Base-by-base conservation (phyloP, 2,888 invertebrate species). In the Sminthurides aquaticus region DNA sequence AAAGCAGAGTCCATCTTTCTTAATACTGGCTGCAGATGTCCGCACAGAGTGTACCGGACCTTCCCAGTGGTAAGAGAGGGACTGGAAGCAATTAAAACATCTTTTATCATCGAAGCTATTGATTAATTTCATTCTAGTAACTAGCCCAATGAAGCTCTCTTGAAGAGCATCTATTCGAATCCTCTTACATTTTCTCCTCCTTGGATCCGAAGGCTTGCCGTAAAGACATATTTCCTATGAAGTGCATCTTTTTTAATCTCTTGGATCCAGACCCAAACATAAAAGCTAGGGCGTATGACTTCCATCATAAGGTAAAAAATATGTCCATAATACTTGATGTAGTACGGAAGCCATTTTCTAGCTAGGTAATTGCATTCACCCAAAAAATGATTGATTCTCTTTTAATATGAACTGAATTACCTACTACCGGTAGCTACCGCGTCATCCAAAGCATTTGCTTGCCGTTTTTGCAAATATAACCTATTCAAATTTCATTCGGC, bases 301-400 rank as follows among this genome's bases (percentile, higher is more conserved):
- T 72, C 67, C 67, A 74, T 64, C 72, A 74, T 72, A 8, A 74
- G 65, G 56, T 59, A 74, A 55, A 68, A 74, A 20, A 66, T 60
- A 22, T 68, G 63, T 3, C 61, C 70, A 66, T 59, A 71, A 1
- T 66, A 65, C 58, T 69, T 57, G 22, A 74, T 70, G 58, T 67
- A 71, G 34, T 67, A 70, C 5, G 74, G 74, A 2, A 69, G 28
- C 74, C 74, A 74, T 67, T 69, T 69, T 20, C 66, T 29, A 22
- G 67, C 68, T 65, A 20, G 2, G 3, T 29, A 25, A 52, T 56
- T 54, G 18, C n/a, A n/a, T n/a, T n/a, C n/a, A n/a, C n/a, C n/a
- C n/a, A n/a, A n/a, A n/a, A n/a, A n/a, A n/a, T n/a, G n/a, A n/a
- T n/a, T n/a, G n/a, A n/a, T n/a, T n/a, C n/a, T n/a, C n/a, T n/a